These are phyloP conservation scores for Hirtodrosophila confusa DNA, from an alignment of 2,888 invertebrate genomes.

Conservation along the genomic window DNA sequence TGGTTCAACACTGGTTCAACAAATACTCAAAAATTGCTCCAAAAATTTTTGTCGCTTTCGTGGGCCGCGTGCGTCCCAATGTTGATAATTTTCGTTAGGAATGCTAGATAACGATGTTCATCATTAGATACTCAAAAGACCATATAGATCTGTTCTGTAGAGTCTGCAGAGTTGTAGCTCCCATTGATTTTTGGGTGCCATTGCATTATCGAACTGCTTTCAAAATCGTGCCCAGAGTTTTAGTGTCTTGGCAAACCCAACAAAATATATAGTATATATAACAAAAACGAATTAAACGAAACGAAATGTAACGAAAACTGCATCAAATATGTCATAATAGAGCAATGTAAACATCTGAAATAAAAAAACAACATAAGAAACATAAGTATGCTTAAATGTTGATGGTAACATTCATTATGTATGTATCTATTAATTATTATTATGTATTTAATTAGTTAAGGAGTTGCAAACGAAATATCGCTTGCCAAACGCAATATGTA, in stretches of 20 bases:
- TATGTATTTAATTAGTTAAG: constrained; percentile 45
- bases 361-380: too few species aligned
- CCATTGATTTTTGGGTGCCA: not conserved
- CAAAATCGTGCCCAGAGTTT: constrained; percentile 3
- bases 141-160: too few species aligned
- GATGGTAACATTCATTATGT: constrained; percentile 19
- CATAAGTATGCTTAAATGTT: constrained; percentile 13
- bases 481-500: constrained; percentile 51
- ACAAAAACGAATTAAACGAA: constrained; percentile 12
- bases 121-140: too few species aligned
- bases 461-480: constrained; percentile 29
- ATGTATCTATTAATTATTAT: constrained; percentile 24
- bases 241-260: constrained; percentile 2
- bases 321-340: constrained; percentile 22
- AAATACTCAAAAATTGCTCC: too few species aligned
- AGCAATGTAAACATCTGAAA: constrained; percentile 31
- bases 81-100: too few species aligned
- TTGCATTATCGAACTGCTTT: not conserved
- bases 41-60: too few species aligned
- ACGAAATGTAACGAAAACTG: constrained; percentile 19
- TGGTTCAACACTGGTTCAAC: too few species aligned
- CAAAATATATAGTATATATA: not conserved
- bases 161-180: too few species aligned
- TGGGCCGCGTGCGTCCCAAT: too few species aligned
- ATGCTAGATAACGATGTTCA: too few species aligned